Percentiles rank a stretch among this genome's conserved stretches.
Conservation (phyloP, 2,797 vertebrate species). For the Onychomys torridus region DNA sequence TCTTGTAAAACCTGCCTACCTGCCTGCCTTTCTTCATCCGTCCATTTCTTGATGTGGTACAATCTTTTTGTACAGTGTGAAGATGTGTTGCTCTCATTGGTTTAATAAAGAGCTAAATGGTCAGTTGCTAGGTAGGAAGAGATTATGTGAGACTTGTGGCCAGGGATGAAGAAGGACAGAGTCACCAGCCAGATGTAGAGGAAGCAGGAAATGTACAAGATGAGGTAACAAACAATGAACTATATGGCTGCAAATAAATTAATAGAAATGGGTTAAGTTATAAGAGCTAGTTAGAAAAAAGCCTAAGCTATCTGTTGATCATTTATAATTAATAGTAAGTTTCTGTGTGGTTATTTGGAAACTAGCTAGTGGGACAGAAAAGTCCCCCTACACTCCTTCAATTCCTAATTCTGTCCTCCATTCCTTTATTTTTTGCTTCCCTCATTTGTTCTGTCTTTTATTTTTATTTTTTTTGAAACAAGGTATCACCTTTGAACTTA, state of each 20-base stretch:
- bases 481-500: neutral
- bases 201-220: neutral
- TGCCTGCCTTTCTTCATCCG: neutral
- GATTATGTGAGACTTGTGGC: neutral
- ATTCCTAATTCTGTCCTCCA: neutral
- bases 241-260: neutral
- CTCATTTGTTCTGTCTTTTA: neutral
- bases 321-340: neutral
- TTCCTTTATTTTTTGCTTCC: neutral
- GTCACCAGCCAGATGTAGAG: neutral
- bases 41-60: neutral
- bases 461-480: neutral
- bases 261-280: neutral
- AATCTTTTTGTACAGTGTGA: neutral
- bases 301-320: neutral
- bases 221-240: neutral
- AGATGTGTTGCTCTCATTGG: neutral
- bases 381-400: neutral
- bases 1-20: constrained; percentile 17
- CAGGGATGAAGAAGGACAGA: neutral
- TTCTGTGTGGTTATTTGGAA: neutral
- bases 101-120: neutral
- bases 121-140: neutral
- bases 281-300: neutral
- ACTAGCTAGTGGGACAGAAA: neutral